phyloP scores from a whole-genome alignment of 2,113 vertebrate genomes.

The Xiphias gladius region DNA sequence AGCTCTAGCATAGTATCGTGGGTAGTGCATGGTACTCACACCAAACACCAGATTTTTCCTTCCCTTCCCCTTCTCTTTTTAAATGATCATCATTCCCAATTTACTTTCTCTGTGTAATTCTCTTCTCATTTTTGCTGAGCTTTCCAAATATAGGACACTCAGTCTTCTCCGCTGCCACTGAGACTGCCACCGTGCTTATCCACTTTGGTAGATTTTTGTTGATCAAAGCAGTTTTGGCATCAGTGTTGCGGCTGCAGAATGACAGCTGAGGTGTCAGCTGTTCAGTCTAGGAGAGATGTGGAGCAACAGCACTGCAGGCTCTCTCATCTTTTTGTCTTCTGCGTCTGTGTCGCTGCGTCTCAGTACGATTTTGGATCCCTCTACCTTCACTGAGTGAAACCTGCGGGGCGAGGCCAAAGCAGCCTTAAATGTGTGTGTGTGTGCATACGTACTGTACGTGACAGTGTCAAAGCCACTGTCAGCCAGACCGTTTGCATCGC shows the following conservation, averaged over 20 bases:
- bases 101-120: not conserved
- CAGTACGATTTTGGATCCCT: constrained; percentile 13
- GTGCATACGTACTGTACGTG: not conserved
- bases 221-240: constrained; percentile 56
- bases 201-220: constrained; percentile 42
- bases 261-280: constrained; percentile 60
- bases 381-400: constrained; percentile 17
- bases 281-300: constrained; percentile 40
- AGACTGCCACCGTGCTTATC: constrained; percentile 27
- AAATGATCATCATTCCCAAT: not conserved
- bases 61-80: not conserved
- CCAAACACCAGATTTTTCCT: not conserved
- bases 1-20: not conserved
- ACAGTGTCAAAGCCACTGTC: not conserved
- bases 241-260: constrained; percentile 29
- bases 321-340: constrained; percentile 31
- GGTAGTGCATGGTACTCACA: no score
- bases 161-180: constrained; percentile 12
- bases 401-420: constrained; percentile 1
- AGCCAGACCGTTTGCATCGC: not conserved
- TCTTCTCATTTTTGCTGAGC: constrained; percentile 22
- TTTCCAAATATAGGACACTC: constrained; percentile 14
- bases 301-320: constrained; percentile 9
- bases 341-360: constrained; percentile 4
- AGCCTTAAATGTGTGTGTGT: not conserved